phyloP scores from a whole-genome alignment of 2,113 vertebrate species.

The Pandion haliaetus region DNA sequence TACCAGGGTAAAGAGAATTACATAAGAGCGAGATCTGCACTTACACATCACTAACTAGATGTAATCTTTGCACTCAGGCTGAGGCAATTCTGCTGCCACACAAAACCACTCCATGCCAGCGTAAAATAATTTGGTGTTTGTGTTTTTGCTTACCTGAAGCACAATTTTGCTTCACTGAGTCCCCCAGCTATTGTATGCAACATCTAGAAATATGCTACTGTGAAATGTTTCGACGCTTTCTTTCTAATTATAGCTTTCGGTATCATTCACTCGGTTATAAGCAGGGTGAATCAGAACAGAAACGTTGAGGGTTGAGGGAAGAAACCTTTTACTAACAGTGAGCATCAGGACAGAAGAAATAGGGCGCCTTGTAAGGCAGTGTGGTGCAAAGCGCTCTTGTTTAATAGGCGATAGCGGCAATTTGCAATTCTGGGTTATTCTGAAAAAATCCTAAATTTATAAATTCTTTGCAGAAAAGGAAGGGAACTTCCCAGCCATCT shows the following conservation, averaged over 20 bases:
- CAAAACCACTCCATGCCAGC: not conserved
- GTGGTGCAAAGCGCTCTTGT: not conserved
- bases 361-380: not conserved
- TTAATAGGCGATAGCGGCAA: not conserved
- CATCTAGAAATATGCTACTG: not conserved
- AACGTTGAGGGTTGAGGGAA: not conserved
- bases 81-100: not conserved
- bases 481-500: not conserved
- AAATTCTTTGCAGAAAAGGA: not conserved
- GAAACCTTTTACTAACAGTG: not conserved
- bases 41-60: constrained; percentile 2
- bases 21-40: not conserved
- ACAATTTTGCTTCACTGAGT: not conserved
- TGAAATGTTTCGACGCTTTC: not conserved
- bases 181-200: not conserved
- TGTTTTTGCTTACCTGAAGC: not conserved
- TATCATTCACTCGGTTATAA: not conserved
- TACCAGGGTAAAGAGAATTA: constrained; percentile 44
- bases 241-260: constrained; percentile 24
- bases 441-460: not conserved
- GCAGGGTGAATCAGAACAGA: constrained; percentile 34
- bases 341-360: not conserved
- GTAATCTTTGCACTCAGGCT: not conserved
- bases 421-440: not conserved
- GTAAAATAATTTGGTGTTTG: not conserved